Conservation (phyloP, 2,113 vertebrate species). For the Menura novaehollandiae region DNA sequence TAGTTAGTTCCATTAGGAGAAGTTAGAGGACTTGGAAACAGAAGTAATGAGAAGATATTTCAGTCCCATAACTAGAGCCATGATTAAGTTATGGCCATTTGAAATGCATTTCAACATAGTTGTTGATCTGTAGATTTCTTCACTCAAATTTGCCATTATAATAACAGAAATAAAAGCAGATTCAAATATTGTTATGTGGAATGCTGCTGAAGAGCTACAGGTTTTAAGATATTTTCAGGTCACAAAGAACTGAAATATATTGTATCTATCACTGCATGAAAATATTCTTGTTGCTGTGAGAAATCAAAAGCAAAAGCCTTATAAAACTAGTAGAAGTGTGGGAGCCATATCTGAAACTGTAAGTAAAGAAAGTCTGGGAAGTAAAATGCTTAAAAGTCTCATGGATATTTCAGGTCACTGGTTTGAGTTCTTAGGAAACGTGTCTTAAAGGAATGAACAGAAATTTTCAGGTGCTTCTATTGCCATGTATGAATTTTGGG, state of each 20-base stretch:
- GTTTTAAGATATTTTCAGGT: not conserved
- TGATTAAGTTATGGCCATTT: not conserved
- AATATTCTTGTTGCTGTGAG: not conserved
- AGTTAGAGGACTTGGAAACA: not conserved
- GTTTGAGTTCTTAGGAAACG: not conserved
- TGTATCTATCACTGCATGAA: not conserved
- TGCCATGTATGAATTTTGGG: not conserved
- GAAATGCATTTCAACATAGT: not conserved
- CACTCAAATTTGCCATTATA: not conserved
- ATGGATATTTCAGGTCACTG: not conserved
- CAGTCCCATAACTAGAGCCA: not conserved
- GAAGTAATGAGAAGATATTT: not conserved
- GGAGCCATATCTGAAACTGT: not conserved
- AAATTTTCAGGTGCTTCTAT: not conserved
- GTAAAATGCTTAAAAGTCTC: not conserved
- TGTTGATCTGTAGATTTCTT: not conserved
- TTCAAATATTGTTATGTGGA: not conserved
- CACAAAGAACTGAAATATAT: not conserved
- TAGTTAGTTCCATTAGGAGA: not conserved
- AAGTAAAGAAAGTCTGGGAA: not conserved
- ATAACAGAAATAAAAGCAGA: not conserved
- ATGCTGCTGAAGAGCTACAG: not conserved
- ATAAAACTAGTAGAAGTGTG: not conserved
- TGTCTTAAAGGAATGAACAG: not conserved
- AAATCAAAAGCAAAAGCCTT: not conserved